Evolutionary conservation across 1,140 invertebrate genomes (phyloP).

Genomic region (Eupristina koningsbergeri): DNA sequence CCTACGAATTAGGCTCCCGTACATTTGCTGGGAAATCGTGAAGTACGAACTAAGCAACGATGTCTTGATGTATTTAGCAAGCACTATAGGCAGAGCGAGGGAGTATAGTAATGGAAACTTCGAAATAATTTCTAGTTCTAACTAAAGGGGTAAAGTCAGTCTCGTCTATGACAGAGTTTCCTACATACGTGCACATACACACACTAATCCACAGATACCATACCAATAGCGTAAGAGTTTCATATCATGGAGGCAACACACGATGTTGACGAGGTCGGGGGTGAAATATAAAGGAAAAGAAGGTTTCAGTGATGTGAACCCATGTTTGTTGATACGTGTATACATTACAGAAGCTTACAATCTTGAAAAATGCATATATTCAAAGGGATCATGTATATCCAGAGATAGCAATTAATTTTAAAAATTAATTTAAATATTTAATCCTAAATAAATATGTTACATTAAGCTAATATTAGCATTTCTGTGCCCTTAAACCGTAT

Average conservation of each 20-base stretch:
- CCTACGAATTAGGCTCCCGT: background rate
- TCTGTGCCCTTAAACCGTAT: too few species aligned
- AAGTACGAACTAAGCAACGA: background rate
- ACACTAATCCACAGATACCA: slow-evolving; percentile 45
- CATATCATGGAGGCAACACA: slow-evolving; percentile 34
- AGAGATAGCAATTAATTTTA: background rate
- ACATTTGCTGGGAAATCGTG: background rate
- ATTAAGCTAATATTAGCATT: background rate
- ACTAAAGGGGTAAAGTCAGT: slow-evolving; percentile 21
- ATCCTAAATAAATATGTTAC: background rate
- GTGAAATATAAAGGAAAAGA: background rate
- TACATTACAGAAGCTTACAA: slow-evolving; percentile 55
- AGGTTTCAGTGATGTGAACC: slow-evolving; percentile 43
- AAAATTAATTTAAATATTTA: background rate
- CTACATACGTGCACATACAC: slow-evolving; percentile 51
- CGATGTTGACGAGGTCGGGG: background rate
- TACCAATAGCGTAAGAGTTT: slow-evolving; percentile 22
- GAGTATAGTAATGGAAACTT: slow-evolving; percentile 44
- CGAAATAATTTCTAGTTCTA: slow-evolving; percentile 48
- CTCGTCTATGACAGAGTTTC: slow-evolving; percentile 47
- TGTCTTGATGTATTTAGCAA: slow-evolving; percentile 36
- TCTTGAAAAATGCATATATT: slow-evolving; percentile 54
- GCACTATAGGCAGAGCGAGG: slow-evolving; percentile 1
- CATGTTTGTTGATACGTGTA: slow-evolving; percentile 61
- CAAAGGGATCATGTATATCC: background rate